Base-by-base conservation (phyloP, 2,797 vertebrate genomes). In the Sylvilagus floridanus region DNA sequence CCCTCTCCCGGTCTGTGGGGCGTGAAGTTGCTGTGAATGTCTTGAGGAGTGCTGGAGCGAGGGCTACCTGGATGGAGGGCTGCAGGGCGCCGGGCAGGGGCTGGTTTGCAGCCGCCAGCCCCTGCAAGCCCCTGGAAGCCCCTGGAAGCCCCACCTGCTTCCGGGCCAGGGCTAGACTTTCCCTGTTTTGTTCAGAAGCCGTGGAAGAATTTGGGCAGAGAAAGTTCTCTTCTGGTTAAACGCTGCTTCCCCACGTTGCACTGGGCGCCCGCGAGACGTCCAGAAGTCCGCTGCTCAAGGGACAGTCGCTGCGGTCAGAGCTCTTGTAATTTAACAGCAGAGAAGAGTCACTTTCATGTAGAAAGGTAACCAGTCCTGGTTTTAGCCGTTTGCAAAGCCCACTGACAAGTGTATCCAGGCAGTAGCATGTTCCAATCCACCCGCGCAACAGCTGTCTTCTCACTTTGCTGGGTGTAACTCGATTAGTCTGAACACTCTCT, bases 291-390 rank as follows among this genome's bases (percentile, higher is more conserved):
- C 52, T 37, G 8, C 60, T 65, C n/a, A 71, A 19, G 83, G 30
- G 47, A 17, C 42, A 47, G 42, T 66, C 81, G 60, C 47, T 21
- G 26, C 28, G 72, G 73, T 63, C 66, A 81, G 76, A 94, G n/a
- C 10, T 19, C 77, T 12, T 57, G 24, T 19, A 19, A 24, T 81
- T 73, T 76, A 90, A 50, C 68, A 62, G 72, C 63, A 76, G 37
- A 60, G 92, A 47, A 78, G 92, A 78, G 47, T 77, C 82, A 52
- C 57, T 93, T 88, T 78, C 57, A 84, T n/a, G 62, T 50, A 69
- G 76, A 82, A 85, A 50, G 72, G 37, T 13, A 86, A 32, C 86
- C 84, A 79, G 90, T 86, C 30, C 5, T 30, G 35, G 19, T 62
- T 88, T 79, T 11, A 68, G 13, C 54, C 88, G 86, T 78, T 75